Evolutionary conservation across 2,888 invertebrate genomes (phyloP).

Genomic region (Malthinus flaveolus): DNA sequence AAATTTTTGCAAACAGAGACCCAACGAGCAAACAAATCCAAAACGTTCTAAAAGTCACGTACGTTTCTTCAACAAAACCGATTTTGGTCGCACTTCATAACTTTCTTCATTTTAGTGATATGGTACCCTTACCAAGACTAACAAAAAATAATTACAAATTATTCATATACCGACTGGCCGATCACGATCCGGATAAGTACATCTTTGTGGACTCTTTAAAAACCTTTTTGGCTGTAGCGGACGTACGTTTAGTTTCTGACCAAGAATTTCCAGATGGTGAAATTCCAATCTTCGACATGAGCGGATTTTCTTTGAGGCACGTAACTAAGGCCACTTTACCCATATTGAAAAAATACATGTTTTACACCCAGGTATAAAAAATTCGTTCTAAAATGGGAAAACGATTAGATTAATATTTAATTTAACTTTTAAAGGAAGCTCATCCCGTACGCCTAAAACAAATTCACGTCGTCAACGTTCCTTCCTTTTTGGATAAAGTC

Average conservation of each 20-base stretch:
- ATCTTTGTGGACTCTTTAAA: conserved; percentile 68
- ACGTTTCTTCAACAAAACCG: not conserved
- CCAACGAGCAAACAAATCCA: conserved; percentile 59
- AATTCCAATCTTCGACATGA: conserved; percentile 72
- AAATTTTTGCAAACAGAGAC: conserved; percentile 64
- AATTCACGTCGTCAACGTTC: conserved; percentile 68
- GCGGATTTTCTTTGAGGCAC: conserved; percentile 66
- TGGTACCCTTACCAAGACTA: conserved; percentile 67
- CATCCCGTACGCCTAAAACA: conserved; percentile 68
- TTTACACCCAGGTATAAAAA: conserved; percentile 65
- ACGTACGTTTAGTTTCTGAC: conserved; percentile 64
- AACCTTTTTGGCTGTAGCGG: conserved; percentile 74
- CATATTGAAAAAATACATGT: conserved; percentile 69
- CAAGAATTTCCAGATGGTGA: conserved; percentile 67
- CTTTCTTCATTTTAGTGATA: conserved; percentile 58
- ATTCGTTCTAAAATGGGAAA: not conserved
- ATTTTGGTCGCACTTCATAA: conserved; percentile 1
- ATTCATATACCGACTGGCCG: conserved; percentile 66
- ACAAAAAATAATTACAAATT: conserved; percentile 70
- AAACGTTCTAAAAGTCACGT: conserved; percentile 60
- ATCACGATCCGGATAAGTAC: conserved; percentile 66
- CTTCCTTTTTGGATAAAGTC: conserved; percentile 67
- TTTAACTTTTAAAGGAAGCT: conserved; percentile 60
- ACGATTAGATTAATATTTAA: not conserved
- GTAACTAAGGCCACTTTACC: conserved; percentile 66